A percentile compares a stretch with the other conserved stretches of the same genome.
phyloP scores from a whole-genome alignment of 2,113 vertebrate genomes.

The Ptychochromis oligacanthus region DNA sequence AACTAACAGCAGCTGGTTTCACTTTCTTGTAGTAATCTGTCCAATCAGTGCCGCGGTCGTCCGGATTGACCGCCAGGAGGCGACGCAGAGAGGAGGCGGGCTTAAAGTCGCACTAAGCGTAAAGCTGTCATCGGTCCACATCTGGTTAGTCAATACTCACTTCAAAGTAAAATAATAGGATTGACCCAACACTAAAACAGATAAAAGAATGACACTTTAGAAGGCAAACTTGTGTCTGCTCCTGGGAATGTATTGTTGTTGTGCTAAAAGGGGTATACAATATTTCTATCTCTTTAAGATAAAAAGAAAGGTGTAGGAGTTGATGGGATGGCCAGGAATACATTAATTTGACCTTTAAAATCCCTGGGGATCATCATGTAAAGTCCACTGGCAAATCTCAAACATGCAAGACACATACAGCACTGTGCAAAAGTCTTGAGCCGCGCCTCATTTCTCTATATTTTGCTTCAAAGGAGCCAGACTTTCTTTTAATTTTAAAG shows the following conservation, averaged over 20 bases:
- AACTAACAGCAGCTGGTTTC: constrained; percentile 12
- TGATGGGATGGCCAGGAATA: neutral
- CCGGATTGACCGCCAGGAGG: constrained; percentile 13
- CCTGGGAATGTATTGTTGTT: neutral
- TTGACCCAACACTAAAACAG: neutral
- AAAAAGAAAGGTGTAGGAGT: neutral
- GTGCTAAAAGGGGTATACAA: no score
- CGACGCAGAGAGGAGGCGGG: constrained; percentile 8
- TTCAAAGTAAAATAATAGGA: constrained; percentile 36
- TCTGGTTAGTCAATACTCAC: neutral
- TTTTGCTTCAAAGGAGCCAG: neutral
- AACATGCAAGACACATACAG: neutral
- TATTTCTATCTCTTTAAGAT: no score
- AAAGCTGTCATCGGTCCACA: neutral
- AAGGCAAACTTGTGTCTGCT: neutral
- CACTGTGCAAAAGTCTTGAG: neutral
- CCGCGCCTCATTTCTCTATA: neutral
- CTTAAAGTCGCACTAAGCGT: neutral
- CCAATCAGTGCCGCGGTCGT: constrained; percentile 6
- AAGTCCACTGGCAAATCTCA: neutral
- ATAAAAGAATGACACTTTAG: neutral
- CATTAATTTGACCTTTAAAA: neutral
- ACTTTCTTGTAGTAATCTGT: constrained; percentile 7
- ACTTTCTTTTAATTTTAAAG: neutral
- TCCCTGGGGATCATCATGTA: accelerated